phyloP scores from a whole-genome alignment of 2,888 invertebrate genomes.

The Trichopoda pennipes region DNA sequence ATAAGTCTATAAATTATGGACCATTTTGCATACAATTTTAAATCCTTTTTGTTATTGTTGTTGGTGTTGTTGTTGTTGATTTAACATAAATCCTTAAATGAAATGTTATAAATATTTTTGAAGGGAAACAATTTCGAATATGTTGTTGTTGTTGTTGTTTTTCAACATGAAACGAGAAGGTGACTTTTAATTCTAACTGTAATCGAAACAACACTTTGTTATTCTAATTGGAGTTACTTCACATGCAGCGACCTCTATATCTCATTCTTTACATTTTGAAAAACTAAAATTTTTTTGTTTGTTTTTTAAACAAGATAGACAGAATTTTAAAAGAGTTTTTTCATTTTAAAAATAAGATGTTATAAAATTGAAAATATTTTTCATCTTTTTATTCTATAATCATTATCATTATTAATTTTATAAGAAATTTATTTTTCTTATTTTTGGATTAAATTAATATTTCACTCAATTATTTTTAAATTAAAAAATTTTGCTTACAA shows the following conservation, averaged over 20 bases:
- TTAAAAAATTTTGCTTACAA: too few species aligned
- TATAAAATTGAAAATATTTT: too few species aligned
- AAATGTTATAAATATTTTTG: constrained; percentile 72
- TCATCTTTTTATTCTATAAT: too few species aligned
- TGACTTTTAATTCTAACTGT: constrained; percentile 14
- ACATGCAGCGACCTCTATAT: constrained; percentile 43
- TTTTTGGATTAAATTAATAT: too few species aligned
- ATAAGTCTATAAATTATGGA: constrained; percentile 45
- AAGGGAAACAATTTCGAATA: constrained; percentile 30
- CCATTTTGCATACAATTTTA: background rate
- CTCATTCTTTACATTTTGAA: background rate
- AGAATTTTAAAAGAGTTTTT: constrained; percentile 9
- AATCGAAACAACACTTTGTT: constrained; percentile 70
- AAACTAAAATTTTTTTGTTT: too few species aligned
- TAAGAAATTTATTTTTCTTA: too few species aligned
- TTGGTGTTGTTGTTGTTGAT: constrained; percentile 38
- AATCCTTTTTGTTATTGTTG: constrained; percentile 20
- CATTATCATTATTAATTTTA: too few species aligned
- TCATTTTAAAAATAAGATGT: constrained; percentile 5
- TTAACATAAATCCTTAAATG: constrained; percentile 80
- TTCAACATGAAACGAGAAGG: background rate
- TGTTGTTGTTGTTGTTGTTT: too few species aligned
- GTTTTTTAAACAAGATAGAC: background rate
- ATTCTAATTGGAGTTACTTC: constrained; percentile 71
- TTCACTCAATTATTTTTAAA: too few species aligned